These are phyloP conservation scores for Ichneumon xanthorius DNA, from an alignment of 2,888 invertebrate genomes.

Conservation along the genomic window DNA sequence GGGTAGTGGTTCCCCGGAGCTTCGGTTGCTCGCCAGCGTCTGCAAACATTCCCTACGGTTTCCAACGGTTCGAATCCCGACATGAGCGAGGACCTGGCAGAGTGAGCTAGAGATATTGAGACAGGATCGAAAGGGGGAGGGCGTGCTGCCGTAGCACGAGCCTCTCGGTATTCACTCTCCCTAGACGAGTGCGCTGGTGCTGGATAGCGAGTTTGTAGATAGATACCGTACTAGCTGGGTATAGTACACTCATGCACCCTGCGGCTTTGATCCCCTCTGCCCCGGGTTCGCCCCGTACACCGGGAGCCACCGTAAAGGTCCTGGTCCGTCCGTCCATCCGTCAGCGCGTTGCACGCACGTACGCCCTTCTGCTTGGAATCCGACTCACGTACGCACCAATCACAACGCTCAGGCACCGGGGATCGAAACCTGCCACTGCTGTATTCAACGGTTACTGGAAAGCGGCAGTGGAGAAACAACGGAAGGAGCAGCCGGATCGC, in stretches of 20 bases:
- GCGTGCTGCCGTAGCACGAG: constrained; percentile 46
- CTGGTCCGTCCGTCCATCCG: constrained; percentile 51
- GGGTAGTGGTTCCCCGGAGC: constrained; percentile 54
- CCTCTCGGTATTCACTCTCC: constrained; percentile 67
- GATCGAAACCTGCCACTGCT: constrained; percentile 70
- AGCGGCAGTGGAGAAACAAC: constrained; percentile 43
- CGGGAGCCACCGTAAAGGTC: constrained; percentile 53
- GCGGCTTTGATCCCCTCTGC: constrained; percentile 61
- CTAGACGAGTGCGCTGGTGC: constrained; percentile 62
- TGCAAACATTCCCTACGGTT: constrained; percentile 70
- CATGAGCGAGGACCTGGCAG: constrained; percentile 44
- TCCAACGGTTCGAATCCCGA: constrained; percentile 46
- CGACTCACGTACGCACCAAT: constrained; percentile 76
- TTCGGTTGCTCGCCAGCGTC: constrained; percentile 54
- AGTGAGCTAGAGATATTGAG: constrained; percentile 55
- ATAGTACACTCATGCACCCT: constrained; percentile 48
- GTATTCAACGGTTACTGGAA: constrained; percentile 43
- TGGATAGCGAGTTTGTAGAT: constrained; percentile 41
- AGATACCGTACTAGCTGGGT: constrained; percentile 32
- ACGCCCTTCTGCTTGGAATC: constrained; percentile 69
- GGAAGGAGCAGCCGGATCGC: constrained; percentile 43
- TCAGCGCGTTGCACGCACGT: constrained; percentile 72
- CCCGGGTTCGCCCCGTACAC: constrained; percentile 33
- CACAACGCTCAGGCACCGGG: constrained; percentile 72
- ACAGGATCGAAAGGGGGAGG: constrained; percentile 42